These are phyloP conservation scores for Muscina levida DNA, from an alignment of 2,888 invertebrate species.

Conservation along the genomic window DNA sequence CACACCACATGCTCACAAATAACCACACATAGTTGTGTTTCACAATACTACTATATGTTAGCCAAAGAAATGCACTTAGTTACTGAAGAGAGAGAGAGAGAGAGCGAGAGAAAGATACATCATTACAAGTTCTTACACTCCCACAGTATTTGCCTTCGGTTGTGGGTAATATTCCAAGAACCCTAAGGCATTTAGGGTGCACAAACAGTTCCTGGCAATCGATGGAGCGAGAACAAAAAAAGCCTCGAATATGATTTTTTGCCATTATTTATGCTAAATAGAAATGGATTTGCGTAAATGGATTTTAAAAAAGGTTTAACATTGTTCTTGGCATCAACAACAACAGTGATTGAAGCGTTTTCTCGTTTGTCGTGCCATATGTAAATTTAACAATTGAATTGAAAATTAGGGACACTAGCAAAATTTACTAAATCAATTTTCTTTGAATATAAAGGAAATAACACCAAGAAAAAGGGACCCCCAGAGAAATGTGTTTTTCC, in stretches of 20 bases:
- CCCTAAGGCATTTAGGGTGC: not conserved
- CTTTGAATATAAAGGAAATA: not conserved
- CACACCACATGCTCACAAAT: not conserved
- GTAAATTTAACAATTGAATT: conserved; percentile 37
- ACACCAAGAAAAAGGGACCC: no score
- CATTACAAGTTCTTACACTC: not conserved
- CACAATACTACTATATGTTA: not conserved
- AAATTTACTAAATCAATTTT: conserved; percentile 61
- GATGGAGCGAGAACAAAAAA: conserved; percentile 18
- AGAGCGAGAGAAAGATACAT: no score
- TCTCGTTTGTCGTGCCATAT: conserved; percentile 15
- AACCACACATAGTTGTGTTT: not conserved
- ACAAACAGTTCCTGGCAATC: not conserved
- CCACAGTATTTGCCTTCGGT: no score
- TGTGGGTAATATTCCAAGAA: no score
- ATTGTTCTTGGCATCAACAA: conserved; percentile 9
- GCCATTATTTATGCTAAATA: conserved; percentile 75
- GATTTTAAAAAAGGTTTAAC: conserved; percentile 69
- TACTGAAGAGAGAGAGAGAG: no score
- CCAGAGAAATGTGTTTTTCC: no score
- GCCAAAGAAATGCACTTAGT: conserved; percentile 5
- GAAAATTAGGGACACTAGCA: conserved; percentile 51
- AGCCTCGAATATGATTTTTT: conserved; percentile 61
- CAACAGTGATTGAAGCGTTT: conserved; percentile 21
- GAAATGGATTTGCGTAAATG: conserved; percentile 76